Percentiles rank a stretch among this genome's conserved stretches.
Conservation (phyloP, 2,113 vertebrate species). For the Montifringilla adamsi region DNA sequence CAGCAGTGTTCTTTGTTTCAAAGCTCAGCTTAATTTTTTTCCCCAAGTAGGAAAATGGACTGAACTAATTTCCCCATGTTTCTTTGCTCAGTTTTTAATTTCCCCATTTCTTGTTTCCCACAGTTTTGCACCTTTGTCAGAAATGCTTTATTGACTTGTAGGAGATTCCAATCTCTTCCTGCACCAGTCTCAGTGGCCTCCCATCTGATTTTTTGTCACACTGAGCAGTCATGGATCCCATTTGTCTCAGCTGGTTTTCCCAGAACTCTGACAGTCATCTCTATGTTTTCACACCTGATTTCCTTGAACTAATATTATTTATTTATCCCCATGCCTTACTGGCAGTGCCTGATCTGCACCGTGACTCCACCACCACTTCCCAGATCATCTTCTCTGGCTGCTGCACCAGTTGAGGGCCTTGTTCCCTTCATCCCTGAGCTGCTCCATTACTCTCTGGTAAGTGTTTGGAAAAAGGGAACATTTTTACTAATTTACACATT, state of each 20-base stretch:
- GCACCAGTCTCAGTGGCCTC: neutral
- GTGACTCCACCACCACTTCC: neutral
- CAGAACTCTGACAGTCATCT: neutral
- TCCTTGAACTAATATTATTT: neutral
- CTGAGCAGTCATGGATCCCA: neutral
- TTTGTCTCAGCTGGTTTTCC: neutral
- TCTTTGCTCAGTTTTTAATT: neutral
- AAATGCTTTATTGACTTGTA: neutral
- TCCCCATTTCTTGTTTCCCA: neutral
- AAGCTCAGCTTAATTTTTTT: slow-evolving; percentile 33
- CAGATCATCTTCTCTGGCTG: neutral
- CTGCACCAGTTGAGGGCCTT: neutral
- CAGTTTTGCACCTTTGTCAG: neutral
- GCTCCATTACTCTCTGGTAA: neutral
- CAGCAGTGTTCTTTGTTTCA: neutral
- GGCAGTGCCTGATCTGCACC: neutral
- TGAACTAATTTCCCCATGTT: neutral
- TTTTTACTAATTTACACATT: neutral
- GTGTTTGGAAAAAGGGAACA: neutral
- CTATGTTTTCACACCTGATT: neutral
- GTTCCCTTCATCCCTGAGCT: neutral
- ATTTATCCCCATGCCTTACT: neutral
- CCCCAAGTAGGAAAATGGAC: neutral
- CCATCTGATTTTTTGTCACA: neutral
- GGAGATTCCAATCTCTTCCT: neutral